Conservation (phyloP, 2,888 invertebrate genomes). For the Mylabris sibirica region DNA sequence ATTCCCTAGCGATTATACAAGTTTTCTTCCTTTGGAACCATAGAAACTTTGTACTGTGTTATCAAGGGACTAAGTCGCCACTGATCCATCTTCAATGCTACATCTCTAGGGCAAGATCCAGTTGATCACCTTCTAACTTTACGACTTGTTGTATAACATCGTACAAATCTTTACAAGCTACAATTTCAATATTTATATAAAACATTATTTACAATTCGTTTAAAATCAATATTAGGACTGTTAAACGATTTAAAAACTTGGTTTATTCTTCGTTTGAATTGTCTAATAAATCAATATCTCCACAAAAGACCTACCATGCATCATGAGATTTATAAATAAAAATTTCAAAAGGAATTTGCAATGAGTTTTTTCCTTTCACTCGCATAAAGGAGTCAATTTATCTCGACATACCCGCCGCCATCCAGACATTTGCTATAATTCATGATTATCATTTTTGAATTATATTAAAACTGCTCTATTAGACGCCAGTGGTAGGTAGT, state of each 20-base stretch:
- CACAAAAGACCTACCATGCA: not conserved
- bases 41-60: not conserved
- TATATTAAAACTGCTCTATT: not conserved
- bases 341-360: not conserved
- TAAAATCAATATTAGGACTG: too few relatives aligned
- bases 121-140: too few relatives aligned
- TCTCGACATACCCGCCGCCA: not conserved
- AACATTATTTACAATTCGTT: too few relatives aligned
- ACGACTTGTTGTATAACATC: too few relatives aligned
- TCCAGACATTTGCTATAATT: not conserved
- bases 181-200: too few relatives aligned
- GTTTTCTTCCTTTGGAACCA: not conserved
- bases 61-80: not conserved
- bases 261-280: not conserved
- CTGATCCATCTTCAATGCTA: not conserved
- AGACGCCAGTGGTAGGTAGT: not conserved
- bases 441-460: not conserved
- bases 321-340: not conserved
- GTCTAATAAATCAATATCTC: conserved; percentile 1
- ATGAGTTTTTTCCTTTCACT: not conserved
- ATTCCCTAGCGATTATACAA: not conserved
- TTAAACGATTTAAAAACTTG: too few relatives aligned
- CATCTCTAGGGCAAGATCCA: not conserved
- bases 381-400: not conserved
- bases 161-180: too few relatives aligned